Evolutionary conservation across 2,888 invertebrate genomes (phyloP), one percentile per base, ranked within the genome.

Genomic region (Drosophila falleni): DNA sequence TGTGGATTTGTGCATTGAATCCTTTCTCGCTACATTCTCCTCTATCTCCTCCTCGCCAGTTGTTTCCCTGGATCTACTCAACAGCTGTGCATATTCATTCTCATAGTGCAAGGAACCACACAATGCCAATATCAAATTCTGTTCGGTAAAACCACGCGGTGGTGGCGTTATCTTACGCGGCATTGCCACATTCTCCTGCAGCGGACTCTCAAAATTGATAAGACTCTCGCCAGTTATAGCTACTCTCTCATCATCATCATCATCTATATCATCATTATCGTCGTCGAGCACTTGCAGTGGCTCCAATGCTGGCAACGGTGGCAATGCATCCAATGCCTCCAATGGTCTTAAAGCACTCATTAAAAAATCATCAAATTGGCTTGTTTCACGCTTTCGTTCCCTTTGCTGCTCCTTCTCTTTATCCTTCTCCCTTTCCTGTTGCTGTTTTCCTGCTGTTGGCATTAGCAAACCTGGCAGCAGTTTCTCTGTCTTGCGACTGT

Each of bases 21-120:
- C 29, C 1, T 0, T 29, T 29, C 23, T 23, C 2, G 4, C 4
- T 6, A 29, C 29, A 29, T 1, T 3, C 29, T 29, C 29, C 29
- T 8, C 29, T 5, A 6, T 29, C 29, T 5, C 2, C 29, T 29
- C 29, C 29, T 31, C 19, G n/a, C n/a, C 19, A 2, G 19, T 2
- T 1, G 19, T 2, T 0, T 23, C 46, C 4, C 0, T 5, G 1
- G 6, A 8, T 15, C 15, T 19, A 1, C 6, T 51, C 37, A 68
- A 13, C 51, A 66, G 37, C 16, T 74, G 71, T 10, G 41, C 70
- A 44, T 86, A 86, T 60, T 92, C 92, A 33, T 88, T 80, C 70
- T 92, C 91, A 37, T 92, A 91, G 75, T 92, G 92, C 62, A 93
- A 71, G 9, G 92, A 92, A 0, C 92, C 92, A 55, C 93, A 93